Conservation (phyloP, 2,888 invertebrate species). For the Metallyticus violacea region DNA sequence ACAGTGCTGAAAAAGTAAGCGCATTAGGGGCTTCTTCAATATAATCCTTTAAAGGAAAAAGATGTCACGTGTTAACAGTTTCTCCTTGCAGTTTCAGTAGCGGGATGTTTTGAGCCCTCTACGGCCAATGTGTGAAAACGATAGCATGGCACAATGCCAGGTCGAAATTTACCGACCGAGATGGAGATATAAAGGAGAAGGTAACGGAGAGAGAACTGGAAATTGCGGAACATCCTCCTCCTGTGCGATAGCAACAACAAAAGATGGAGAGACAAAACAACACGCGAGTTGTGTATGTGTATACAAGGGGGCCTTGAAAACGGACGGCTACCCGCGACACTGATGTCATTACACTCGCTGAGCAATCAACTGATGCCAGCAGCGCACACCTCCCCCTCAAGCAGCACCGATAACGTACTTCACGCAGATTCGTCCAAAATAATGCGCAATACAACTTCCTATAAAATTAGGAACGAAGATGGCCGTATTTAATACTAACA, state of each 20-base stretch:
- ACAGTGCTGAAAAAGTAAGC: background rate
- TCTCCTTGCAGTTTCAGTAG: background rate
- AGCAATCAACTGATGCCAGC: too few species aligned
- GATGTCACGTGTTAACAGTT: background rate
- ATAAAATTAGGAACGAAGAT: too few species aligned
- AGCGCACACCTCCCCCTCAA: too few species aligned
- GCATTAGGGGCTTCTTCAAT: background rate
- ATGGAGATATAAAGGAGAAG: background rate
- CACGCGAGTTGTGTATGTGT: background rate
- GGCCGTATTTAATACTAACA: too few species aligned
- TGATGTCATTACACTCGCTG: slow-evolving; percentile 23
- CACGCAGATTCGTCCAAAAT: background rate
- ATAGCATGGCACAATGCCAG: slow-evolving; percentile 12
- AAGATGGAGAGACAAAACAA: background rate
- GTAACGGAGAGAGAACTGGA: background rate
- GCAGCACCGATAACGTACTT: background rate
- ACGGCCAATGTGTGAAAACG: background rate
- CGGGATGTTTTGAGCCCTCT: background rate
- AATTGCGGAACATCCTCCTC: background rate
- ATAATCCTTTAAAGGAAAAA: background rate
- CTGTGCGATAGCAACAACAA: background rate
- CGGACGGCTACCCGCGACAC: slow-evolving; percentile 12
- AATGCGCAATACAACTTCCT: too few species aligned
- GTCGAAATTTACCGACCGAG: background rate
- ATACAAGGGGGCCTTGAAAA: slow-evolving; percentile 1